A percentile compares a stretch with the other conserved stretches of the same genome.
Evolutionary conservation across 2,888 invertebrate species (phyloP).

Genomic region (Physocephala rufipes): DNA sequence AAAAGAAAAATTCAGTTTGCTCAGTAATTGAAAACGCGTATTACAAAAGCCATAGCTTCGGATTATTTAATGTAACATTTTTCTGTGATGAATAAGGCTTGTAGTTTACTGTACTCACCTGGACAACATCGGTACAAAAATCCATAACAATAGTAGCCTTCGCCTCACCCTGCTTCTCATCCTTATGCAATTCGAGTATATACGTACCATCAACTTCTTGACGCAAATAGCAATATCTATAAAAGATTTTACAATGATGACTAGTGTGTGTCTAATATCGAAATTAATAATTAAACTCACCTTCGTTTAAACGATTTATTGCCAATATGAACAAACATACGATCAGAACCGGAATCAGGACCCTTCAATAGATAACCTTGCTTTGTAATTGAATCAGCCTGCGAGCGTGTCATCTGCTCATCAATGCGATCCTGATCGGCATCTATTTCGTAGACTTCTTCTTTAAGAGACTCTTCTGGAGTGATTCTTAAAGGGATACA

Average conservation of each 20-base stretch:
- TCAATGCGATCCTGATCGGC: conserved; percentile 84
- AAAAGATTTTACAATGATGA: neutral
- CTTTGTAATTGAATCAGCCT: conserved; percentile 83
- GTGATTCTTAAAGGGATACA: conserved; percentile 57
- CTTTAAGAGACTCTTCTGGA: conserved; percentile 72
- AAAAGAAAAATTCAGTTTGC: too few relatives aligned
- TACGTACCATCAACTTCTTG: conserved; percentile 92
- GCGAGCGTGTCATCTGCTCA: conserved; percentile 72
- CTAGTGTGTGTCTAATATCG: neutral
- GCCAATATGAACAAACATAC: conserved; percentile 90
- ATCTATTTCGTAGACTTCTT: conserved; percentile 91
- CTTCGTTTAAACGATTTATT: conserved; percentile 92
- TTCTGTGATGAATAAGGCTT: neutral
- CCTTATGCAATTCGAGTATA: conserved; percentile 91
- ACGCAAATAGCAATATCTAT: conserved; percentile 83
- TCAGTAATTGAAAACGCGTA: too few relatives aligned
- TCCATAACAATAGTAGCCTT: conserved; percentile 94
- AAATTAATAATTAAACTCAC: conserved; percentile 29
- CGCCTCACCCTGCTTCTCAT: conserved; percentile 89
- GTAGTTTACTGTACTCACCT: conserved; percentile 68
- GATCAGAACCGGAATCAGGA: conserved; percentile 88
- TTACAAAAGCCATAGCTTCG: too few relatives aligned
- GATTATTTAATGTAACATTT: too few relatives aligned
- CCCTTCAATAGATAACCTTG: conserved; percentile 92
- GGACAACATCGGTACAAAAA: conserved; percentile 88